Conservation (phyloP, 2,797 vertebrate genomes). For the Lagorchestes hirsutus region DNA sequence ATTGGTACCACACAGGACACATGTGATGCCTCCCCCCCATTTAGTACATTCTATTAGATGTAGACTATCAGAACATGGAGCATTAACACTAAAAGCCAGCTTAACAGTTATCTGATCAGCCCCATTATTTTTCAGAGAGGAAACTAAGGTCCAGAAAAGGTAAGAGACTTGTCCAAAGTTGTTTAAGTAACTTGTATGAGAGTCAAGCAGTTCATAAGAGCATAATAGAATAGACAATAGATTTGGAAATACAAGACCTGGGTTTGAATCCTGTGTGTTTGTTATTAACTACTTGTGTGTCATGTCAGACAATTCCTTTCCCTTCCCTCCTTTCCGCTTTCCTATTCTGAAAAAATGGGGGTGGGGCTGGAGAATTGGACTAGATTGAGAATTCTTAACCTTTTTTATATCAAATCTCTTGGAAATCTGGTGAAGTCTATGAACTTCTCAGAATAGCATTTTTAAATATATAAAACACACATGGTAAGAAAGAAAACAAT, state of each 20-base stretch:
- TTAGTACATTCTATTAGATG: not conserved
- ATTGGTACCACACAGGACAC: not conserved
- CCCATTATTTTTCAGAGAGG: not conserved
- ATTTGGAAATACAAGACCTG: not conserved
- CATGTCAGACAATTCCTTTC: conserved; percentile 13
- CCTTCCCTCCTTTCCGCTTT: not conserved
- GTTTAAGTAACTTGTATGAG: not conserved
- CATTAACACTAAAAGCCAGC: not conserved
- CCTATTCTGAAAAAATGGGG: conserved; percentile 19
- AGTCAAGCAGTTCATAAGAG: not conserved
- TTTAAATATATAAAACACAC: not conserved
- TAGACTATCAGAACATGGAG: not conserved
- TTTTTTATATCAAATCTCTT: not conserved
- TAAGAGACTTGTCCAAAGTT: not conserved
- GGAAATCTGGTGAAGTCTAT: not conserved
- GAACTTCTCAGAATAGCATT: not conserved
- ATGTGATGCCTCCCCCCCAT: not conserved
- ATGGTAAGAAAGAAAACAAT: not conserved
- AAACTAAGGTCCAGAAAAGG: not conserved
- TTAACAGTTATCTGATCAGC: not conserved
- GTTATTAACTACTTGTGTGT: not conserved
- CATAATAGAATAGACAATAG: not conserved
- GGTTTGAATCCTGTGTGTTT: not conserved
- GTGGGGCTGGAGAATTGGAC: not conserved
- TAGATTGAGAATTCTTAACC: not conserved